These are phyloP conservation scores for Drosophila barbarae DNA, from an alignment of 2,888 invertebrate species.

Conservation along the genomic window DNA sequence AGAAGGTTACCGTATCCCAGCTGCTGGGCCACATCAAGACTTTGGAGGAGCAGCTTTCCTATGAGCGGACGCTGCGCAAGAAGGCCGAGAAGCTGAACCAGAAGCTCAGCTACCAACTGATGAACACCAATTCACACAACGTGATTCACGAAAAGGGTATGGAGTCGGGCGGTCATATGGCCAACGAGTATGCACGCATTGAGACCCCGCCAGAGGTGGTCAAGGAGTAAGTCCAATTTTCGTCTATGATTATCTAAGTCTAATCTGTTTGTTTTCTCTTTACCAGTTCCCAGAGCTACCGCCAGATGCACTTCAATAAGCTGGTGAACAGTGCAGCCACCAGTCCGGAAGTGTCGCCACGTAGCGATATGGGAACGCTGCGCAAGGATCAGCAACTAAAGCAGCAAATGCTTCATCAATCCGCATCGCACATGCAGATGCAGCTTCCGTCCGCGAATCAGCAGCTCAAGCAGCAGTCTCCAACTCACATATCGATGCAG, in stretches of 20 bases:
- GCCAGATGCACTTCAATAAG: constrained; percentile 51
- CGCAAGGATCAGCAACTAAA: constrained; percentile 47
- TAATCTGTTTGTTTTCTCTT: background rate
- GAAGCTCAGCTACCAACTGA: constrained; percentile 83
- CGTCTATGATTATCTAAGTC: too few species aligned
- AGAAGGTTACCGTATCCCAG: constrained; percentile 66
- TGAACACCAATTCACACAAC: constrained; percentile 77
- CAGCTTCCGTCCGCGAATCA: constrained; percentile 8
- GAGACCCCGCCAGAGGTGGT: constrained; percentile 58
- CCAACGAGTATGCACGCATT: constrained; percentile 71
- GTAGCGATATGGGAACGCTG: constrained; percentile 54
- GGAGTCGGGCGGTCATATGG: constrained; percentile 38
- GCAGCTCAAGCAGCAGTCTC: background rate
- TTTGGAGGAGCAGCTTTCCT: constrained; percentile 83
- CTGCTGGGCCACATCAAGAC: constrained; percentile 75
- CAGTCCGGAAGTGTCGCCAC: constrained; percentile 56
- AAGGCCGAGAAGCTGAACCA: constrained; percentile 83
- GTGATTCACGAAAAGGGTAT: constrained; percentile 26
- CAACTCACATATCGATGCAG: constrained; percentile 1
- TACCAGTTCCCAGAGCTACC: constrained; percentile 33
- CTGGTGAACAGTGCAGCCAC: constrained; percentile 59
- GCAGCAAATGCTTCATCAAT: constrained; percentile 1
- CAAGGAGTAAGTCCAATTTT: constrained; percentile 60
- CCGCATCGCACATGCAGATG: background rate
- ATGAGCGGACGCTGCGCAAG: constrained; percentile 83